Evolutionary conservation across 2,888 invertebrate species (phyloP).

Genomic region (Andrena hattorfiana): DNA sequence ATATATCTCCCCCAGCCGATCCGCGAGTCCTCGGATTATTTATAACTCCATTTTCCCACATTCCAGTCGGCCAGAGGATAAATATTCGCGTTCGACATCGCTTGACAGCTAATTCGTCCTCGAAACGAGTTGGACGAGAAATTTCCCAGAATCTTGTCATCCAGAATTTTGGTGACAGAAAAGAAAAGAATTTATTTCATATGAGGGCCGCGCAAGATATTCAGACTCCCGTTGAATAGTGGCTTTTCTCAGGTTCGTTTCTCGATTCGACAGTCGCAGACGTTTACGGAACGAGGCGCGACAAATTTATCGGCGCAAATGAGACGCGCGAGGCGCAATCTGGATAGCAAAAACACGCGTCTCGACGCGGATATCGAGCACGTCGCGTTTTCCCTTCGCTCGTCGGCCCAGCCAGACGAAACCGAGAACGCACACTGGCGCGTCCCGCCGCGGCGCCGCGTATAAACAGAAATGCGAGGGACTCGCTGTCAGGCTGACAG

Average conservation of each 20-base stretch:
- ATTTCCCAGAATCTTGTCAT: background rate
- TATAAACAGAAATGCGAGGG: constrained; percentile 42
- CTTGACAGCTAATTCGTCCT: constrained; percentile 13
- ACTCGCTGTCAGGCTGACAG: constrained; percentile 47
- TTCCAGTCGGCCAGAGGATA: constrained; percentile 15
- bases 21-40: constrained; percentile 36
- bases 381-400: background rate
- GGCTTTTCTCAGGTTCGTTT: background rate
- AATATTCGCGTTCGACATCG: constrained; percentile 14
- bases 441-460: constrained; percentile 6
- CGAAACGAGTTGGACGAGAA: no score
- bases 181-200: no score
- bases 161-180: background rate
- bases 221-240: background rate
- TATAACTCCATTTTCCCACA: constrained; percentile 44
- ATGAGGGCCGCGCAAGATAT: no score
- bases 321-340: constrained; percentile 22
- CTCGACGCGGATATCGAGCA: background rate
- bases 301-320: constrained; percentile 25
- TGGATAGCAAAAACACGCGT: constrained; percentile 5
- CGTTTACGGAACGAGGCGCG: background rate
- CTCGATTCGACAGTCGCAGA: background rate
- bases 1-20: constrained; percentile 8
- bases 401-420: background rate
- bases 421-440: background rate